Percentiles rank a stretch among this genome's conserved stretches.
phyloP scores from a whole-genome alignment of 2,113 vertebrate genomes.

The Toxotes chatareus region DNA sequence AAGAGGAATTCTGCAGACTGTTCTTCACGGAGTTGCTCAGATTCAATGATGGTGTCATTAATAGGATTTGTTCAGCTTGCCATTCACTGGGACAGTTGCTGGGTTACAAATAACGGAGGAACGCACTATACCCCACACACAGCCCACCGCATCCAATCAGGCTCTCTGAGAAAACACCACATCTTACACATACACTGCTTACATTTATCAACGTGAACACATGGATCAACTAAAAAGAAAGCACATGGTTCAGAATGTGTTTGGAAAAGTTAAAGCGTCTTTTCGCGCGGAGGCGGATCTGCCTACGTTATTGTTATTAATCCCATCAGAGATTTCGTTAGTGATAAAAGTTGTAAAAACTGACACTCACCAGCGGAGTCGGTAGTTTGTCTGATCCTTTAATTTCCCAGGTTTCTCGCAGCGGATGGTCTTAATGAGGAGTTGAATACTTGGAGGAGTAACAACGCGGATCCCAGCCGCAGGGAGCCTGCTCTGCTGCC shows the following conservation, averaged over 20 bases:
- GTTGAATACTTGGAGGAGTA: slow-evolving; percentile 46
- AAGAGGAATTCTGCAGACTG: not conserved
- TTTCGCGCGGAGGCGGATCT: not conserved
- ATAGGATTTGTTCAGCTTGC: slow-evolving; percentile 75
- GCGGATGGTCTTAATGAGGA: slow-evolving; percentile 53
- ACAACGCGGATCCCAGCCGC: slow-evolving; percentile 66
- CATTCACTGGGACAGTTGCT: slow-evolving; percentile 82
- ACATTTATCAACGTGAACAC: not conserved
- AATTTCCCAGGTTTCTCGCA: slow-evolving; percentile 19
- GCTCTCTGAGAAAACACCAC: slow-evolving; percentile 9
- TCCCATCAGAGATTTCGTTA: not conserved
- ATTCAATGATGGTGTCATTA: slow-evolving; percentile 71
- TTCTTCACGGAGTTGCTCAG: slow-evolving; percentile 35
- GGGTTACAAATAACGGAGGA: slow-evolving; percentile 81
- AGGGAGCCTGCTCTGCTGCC: slow-evolving; percentile 57
- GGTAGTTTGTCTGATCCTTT: slow-evolving; percentile 36
- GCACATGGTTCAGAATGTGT: slow-evolving; percentile 6
- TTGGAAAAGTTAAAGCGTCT: slow-evolving; percentile 8
- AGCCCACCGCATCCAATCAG: slow-evolving; percentile 68
- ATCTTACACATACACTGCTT: not conserved
- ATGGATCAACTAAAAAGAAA: not conserved
- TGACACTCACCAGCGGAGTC: slow-evolving; percentile 38
- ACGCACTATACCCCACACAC: slow-evolving; percentile 65
- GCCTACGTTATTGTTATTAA: not conserved
- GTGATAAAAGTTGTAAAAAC: slow-evolving; percentile 27